Conservation (phyloP, 2,797 vertebrate genomes). For the Molossus alvarezi region DNA sequence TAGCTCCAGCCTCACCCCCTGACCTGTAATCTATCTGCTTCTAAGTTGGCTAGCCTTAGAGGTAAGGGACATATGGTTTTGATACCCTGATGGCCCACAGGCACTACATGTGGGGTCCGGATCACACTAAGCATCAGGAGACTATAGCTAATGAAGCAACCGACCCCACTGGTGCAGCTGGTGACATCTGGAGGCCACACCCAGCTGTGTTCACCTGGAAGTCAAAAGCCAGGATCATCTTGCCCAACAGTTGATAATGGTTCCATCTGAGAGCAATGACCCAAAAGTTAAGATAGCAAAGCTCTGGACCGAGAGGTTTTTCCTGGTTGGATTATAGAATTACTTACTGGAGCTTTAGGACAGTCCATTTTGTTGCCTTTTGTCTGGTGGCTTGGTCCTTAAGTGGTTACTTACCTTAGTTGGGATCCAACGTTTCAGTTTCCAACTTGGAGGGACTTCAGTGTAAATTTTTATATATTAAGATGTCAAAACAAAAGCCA, state of each 20-base stretch:
- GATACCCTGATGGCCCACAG: neutral
- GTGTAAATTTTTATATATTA: neutral
- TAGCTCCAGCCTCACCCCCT: conserved; percentile 3
- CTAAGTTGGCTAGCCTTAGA: neutral
- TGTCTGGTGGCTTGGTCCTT: neutral
- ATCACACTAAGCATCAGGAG: neutral
- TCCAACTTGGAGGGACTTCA: neutral
- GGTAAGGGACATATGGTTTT: neutral
- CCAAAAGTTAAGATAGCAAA: conserved; percentile 9
- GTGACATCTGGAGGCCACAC: neutral
- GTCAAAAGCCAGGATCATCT: conserved; percentile 11
- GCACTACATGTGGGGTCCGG: neutral
- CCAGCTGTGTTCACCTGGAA: neutral
- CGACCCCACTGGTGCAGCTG: neutral
- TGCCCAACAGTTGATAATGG: neutral
- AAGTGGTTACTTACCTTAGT: neutral
- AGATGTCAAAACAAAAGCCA: neutral
- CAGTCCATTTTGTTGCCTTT: neutral
- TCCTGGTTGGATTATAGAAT: neutral
- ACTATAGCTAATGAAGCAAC: neutral
- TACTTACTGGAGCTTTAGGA: neutral
- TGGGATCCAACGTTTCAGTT: neutral
- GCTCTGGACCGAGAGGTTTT: neutral
- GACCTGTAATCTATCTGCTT: conserved; percentile 43
- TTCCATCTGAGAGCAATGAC: conserved; percentile 14